Conservation (phyloP, 2,888 invertebrate genomes). For the Catocala sponsa region DNA sequence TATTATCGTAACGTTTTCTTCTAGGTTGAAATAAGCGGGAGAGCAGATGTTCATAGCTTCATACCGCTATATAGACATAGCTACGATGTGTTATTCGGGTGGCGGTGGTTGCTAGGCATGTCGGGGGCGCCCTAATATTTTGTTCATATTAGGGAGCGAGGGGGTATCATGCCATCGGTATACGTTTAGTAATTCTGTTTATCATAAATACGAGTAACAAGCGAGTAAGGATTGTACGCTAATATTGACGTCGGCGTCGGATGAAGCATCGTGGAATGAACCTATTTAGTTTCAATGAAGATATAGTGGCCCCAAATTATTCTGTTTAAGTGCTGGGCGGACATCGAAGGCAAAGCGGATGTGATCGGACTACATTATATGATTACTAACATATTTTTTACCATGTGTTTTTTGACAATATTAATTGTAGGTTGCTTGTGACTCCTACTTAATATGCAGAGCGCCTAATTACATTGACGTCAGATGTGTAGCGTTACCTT, state of each 20-base stretch:
- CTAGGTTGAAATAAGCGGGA: slow-evolving; percentile 33
- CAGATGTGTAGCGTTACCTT: slow-evolving; percentile 31
- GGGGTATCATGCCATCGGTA: slow-evolving; percentile 49
- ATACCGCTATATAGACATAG: slow-evolving; percentile 31
- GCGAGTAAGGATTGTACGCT: slow-evolving; percentile 16
- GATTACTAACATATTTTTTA: slow-evolving; percentile 18
- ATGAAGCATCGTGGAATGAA: slow-evolving; percentile 9
- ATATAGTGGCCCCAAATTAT: slow-evolving; percentile 22
- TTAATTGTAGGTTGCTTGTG: slow-evolving; percentile 33
- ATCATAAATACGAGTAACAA: slow-evolving; percentile 40
- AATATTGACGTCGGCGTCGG: slow-evolving; percentile 19
- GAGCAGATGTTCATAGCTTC: slow-evolving; percentile 30
- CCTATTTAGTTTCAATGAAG: background rate
- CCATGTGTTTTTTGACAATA: slow-evolving; percentile 31
- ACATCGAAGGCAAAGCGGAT: slow-evolving; percentile 18
- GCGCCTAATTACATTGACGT: slow-evolving; percentile 44
- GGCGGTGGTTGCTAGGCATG: slow-evolving; percentile 51
- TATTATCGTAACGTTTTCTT: slow-evolving; percentile 23
- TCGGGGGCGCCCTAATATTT: slow-evolving; percentile 49
- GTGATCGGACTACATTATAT: slow-evolving; percentile 29
- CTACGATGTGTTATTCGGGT: slow-evolving; percentile 36
- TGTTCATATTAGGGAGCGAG: slow-evolving; percentile 48
- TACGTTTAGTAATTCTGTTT: slow-evolving; percentile 38
- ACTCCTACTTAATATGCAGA: slow-evolving; percentile 44
- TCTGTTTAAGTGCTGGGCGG: slow-evolving; percentile 15